phyloP scores from a whole-genome alignment of 2,888 invertebrate genomes.

The Erebia ligea region DNA sequence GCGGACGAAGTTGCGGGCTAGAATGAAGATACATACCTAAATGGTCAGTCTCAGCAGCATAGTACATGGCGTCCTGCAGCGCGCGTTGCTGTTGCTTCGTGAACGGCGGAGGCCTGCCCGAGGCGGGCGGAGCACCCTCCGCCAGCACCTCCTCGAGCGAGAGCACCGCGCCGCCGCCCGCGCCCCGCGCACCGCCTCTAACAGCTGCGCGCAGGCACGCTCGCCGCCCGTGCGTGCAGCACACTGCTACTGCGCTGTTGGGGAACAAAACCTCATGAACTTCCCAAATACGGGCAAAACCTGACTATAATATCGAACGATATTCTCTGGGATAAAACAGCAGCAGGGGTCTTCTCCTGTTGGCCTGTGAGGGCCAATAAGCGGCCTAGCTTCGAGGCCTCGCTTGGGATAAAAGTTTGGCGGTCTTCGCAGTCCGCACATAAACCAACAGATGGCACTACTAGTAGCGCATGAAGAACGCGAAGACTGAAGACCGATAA shows the following conservation, averaged over 20 bases:
- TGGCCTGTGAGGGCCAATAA: no score
- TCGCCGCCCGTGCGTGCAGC: constrained; percentile 94
- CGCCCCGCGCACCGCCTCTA: constrained; percentile 84
- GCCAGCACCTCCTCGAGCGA: constrained; percentile 95
- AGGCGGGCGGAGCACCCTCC: constrained; percentile 85
- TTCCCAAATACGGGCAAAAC: no score
- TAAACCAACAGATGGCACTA: no score
- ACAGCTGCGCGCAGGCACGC: constrained; percentile 88
- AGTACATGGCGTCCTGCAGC: constrained; percentile 96
- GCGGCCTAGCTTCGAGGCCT: no score
- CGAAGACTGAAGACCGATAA: no score
- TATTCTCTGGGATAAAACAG: no score
- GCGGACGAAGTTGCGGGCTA: no score
- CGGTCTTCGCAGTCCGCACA: no score
- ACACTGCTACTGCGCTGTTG: constrained; percentile 92
- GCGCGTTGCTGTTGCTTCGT: constrained; percentile 93
- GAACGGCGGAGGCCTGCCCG: constrained; percentile 77
- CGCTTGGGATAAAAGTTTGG: no score
- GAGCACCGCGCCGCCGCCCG: constrained; percentile 87
- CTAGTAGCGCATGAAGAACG: no score
- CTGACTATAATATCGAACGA: no score
- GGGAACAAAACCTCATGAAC: neutral
- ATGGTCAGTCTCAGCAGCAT: constrained; percentile 95
- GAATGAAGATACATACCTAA: constrained; percentile 81
- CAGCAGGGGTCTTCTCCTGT: no score